These are phyloP conservation scores for Syrrhaptes paradoxus DNA, from an alignment of 2,113 vertebrate genomes.

Conservation along the genomic window DNA sequence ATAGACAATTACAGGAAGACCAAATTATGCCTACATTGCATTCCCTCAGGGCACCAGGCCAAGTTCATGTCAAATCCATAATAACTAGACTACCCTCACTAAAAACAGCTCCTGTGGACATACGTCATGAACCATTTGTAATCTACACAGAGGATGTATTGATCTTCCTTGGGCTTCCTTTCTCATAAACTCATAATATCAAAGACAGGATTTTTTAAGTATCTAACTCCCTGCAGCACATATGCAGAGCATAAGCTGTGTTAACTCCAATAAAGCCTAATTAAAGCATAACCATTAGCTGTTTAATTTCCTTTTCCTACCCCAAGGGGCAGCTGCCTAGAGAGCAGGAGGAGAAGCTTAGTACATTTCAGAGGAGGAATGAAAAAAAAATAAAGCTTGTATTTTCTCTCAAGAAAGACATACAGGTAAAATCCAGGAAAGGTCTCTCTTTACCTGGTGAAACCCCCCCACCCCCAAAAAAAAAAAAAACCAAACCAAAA, in stretches of 20 bases:
- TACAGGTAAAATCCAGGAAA: neutral
- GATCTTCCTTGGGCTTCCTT: slow-evolving; percentile 93
- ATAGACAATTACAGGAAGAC: slow-evolving; percentile 99
- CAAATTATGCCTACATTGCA: slow-evolving; percentile 97
- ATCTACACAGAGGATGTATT: slow-evolving; percentile 94
- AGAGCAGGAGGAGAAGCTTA: slow-evolving; percentile 26
- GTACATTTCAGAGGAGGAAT: neutral
- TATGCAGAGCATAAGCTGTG: slow-evolving; percentile 62
- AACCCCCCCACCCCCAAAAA: no score
- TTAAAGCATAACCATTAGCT: slow-evolving; percentile 71
- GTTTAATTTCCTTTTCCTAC: slow-evolving; percentile 60
- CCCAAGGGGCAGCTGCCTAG: slow-evolving; percentile 45
- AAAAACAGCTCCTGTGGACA: slow-evolving; percentile 86
- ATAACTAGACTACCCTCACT: slow-evolving; percentile 90
- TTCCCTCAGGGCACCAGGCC: slow-evolving; percentile 85
- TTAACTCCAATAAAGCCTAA: slow-evolving; percentile 83
- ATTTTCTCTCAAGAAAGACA: neutral
- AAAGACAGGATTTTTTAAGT: slow-evolving; percentile 63
- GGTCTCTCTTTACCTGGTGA: neutral
- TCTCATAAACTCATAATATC: slow-evolving; percentile 92
- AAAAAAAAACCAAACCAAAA: neutral
- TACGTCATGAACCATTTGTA: slow-evolving; percentile 92
- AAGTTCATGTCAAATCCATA: slow-evolving; percentile 97
- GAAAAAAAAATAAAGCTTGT: neutral
- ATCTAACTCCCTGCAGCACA: slow-evolving; percentile 2